Conservation (phyloP, 2,113 vertebrate species). For the Cyprinodon brontotheroides region DNA sequence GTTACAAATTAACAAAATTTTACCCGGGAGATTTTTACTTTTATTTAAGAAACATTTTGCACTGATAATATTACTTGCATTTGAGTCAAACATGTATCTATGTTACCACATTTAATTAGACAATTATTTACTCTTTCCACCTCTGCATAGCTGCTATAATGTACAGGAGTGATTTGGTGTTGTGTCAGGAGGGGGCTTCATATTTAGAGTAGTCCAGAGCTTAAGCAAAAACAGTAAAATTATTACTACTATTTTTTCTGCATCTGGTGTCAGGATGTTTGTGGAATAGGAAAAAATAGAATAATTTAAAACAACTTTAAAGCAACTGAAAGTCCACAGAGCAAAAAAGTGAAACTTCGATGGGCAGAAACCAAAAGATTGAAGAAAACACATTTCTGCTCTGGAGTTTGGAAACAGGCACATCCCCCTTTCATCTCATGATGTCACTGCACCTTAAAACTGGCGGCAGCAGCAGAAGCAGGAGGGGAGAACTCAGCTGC, state of each 20-base stretch:
- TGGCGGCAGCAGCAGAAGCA: conserved; percentile 20
- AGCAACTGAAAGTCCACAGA: background rate
- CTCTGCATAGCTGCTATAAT: too few relatives aligned
- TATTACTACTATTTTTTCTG: background rate
- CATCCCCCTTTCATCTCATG: conserved; percentile 29
- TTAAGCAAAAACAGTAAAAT: background rate
- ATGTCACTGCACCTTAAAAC: conserved; percentile 60
- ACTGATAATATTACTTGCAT: too few relatives aligned
- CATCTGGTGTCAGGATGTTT: background rate
- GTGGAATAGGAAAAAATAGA: background rate
- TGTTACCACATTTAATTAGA: too few relatives aligned
- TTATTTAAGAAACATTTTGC: too few relatives aligned
- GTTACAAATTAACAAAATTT: too few relatives aligned
- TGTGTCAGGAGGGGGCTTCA: too few relatives aligned
- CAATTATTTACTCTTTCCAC: too few relatives aligned
- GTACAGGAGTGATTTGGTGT: too few relatives aligned
- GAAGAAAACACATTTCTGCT: background rate
- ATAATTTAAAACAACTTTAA: background rate
- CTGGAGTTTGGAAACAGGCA: background rate
- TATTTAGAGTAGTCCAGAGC: too few relatives aligned
- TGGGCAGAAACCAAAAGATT: background rate
- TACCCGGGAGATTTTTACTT: too few relatives aligned
- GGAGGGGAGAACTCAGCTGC: conserved; percentile 12
- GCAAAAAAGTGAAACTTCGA: background rate
- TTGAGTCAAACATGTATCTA: too few relatives aligned